A percentile compares a stretch with the other conserved stretches of the same genome.
Evolutionary conservation across 1,140 invertebrate species (phyloP).

Genomic region (Trichomalopsis sarcophagae): DNA sequence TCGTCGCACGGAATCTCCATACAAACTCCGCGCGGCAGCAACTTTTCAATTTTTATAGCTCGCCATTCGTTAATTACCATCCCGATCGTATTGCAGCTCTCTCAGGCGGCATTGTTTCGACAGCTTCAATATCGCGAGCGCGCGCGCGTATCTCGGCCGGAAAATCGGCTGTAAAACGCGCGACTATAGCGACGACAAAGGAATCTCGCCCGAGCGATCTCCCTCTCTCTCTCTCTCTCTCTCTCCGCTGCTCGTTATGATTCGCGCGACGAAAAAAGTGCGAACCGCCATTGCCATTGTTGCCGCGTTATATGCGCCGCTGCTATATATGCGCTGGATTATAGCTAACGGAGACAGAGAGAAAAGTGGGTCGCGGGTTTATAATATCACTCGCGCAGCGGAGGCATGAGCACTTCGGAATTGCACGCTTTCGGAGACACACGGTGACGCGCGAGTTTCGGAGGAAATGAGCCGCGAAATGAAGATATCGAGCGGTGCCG

Average conservation of each 20-base stretch:
- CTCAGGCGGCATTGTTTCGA: neutral
- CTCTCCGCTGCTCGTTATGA: neutral
- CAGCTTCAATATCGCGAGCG: neutral
- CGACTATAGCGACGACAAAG: constrained; percentile 8
- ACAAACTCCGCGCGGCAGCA: neutral
- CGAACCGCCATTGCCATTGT: constrained; percentile 1
- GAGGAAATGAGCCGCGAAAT: constrained; percentile 42
- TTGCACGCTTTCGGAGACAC: neutral
- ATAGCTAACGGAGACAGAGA: neutral
- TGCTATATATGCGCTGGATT: neutral
- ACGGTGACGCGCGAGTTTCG: neutral
- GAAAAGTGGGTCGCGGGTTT: constrained; percentile 1
- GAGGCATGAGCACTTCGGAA: neutral
- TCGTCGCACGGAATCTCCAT: neutral
- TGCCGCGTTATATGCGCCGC: neutral
- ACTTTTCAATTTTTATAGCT: constrained; percentile 5
- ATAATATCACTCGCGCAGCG: neutral
- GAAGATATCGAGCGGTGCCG: neutral
- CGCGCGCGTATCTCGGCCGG: neutral
- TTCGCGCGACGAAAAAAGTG: constrained; percentile 21
- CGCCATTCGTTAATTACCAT: neutral
- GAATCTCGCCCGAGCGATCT: neutral
- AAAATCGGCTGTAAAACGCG: neutral
- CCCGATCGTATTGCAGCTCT: neutral
- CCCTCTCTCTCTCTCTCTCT: neutral